Conservation (phyloP, 1,140 invertebrate species). For the Asobara japonica region DNA sequence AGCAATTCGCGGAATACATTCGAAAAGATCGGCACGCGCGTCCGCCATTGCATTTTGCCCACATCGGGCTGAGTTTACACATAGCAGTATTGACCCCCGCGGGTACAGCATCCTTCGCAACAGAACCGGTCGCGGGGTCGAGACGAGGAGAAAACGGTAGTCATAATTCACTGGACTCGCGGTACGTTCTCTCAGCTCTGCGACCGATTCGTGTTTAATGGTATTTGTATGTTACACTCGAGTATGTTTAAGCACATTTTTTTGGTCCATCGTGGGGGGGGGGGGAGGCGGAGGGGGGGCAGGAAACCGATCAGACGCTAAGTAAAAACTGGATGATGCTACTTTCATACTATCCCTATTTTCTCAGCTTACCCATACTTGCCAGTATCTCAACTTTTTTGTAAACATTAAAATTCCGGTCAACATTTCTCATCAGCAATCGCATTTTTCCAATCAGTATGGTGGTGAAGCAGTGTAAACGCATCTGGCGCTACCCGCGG, state of each 20-base stretch:
- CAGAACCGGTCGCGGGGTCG: slow-evolving; percentile 19
- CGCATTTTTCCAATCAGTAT: too few species aligned
- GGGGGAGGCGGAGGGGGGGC: too few species aligned
- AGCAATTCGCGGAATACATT: neutral
- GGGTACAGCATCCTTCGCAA: neutral
- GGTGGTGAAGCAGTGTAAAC: too few species aligned
- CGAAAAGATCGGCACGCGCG: slow-evolving; percentile 22
- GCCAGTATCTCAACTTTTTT: too few species aligned
- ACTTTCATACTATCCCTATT: neutral
- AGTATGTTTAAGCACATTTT: neutral
- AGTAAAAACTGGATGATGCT: slow-evolving; percentile 9
- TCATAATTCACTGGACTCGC: slow-evolving; percentile 27
- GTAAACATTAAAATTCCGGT: too few species aligned
- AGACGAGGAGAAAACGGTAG: slow-evolving; percentile 36
- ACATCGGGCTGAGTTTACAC: neutral
- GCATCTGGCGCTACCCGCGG: too few species aligned
- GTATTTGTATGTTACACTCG: slow-evolving; percentile 4
- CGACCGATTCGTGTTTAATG: slow-evolving; percentile 2
- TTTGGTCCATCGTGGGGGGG: too few species aligned
- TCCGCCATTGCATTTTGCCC: neutral
- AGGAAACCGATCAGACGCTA: slow-evolving; percentile 3
- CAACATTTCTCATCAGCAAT: too few species aligned
- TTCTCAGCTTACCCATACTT: neutral
- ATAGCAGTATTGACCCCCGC: slow-evolving; percentile 11
- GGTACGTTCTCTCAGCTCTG: too few species aligned